phyloP scores from a whole-genome alignment of 2,113 vertebrate species.

The Dicaeum eximium region DNA sequence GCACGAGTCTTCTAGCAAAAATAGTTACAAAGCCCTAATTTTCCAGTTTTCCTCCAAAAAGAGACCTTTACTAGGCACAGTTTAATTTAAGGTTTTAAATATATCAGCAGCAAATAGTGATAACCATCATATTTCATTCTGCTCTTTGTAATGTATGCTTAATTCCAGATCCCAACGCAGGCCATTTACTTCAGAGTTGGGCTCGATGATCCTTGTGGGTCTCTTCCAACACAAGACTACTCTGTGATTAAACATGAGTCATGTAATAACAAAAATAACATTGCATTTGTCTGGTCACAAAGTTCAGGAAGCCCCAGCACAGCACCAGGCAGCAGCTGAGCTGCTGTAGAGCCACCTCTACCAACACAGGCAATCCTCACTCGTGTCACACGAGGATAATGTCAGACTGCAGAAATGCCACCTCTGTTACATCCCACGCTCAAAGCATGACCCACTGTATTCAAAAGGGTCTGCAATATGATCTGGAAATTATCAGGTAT shows the following conservation, averaged over 20 bases:
- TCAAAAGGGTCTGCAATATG: background rate
- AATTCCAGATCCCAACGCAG: background rate
- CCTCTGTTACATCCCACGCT: background rate
- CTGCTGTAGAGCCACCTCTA: background rate
- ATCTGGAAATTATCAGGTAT: background rate
- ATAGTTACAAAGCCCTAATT: conserved; percentile 54
- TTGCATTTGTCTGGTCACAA: background rate
- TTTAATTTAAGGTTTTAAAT: conserved; percentile 61
- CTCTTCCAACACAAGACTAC: background rate
- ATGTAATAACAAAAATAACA: background rate
- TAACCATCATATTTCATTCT: background rate
- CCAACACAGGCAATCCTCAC: background rate
- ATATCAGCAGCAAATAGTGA: conserved; percentile 50
- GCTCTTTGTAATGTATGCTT: background rate
- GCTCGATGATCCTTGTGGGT: background rate
- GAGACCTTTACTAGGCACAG: conserved; percentile 62
- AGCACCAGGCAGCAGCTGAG: background rate
- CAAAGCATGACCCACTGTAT: background rate
- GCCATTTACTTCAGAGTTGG: background rate
- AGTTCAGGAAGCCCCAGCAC: background rate
- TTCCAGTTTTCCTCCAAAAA: conserved; percentile 69
- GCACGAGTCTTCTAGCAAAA: conserved; percentile 70
- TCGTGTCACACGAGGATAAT: background rate
- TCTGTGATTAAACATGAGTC: background rate
- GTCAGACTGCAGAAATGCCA: conserved; percentile 2